Evolutionary conservation across 2,113 vertebrate species (phyloP), one percentile per base, ranked within the genome.

Genomic region (Sigmodon hispidus): DNA sequence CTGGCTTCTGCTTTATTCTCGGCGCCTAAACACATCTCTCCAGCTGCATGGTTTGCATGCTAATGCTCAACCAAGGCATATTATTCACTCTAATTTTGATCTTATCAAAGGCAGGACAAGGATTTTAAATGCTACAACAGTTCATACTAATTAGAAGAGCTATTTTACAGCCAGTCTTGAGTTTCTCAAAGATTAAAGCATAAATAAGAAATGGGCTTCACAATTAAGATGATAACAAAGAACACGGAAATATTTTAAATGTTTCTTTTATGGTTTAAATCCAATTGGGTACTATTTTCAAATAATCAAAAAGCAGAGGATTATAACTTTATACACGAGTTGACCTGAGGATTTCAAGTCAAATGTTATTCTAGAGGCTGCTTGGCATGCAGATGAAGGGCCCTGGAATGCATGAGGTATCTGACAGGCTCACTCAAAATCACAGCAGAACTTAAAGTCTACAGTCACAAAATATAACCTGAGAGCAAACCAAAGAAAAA

Each of bases 1-100:
- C 70, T 86, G 76, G 96, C 94, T 97, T 95, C 97, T 97, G 89
- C 95, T 98, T 97, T 96, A 95, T 96, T 97, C 97, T 96, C 93
- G 84, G 92, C 22, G 89, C 91, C 96, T 96, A 93, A 97, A 96
- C 91, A 92, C 91, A 83, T 94, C 95, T 93, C 93, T 96, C 70
- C 89, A 52, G 73, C 77, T 88, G 67, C 94, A 9, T 65, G 79
- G 87, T 91, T 88, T 92, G 96, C 96, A 96, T 97, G 87, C 65
- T 96, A 96, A 97, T 96, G 67, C 59, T 94, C 45, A 7, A 87
- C 76, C 80, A 89, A 92, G 61, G 77, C 88, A 90, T 94, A 95
- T 94, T 95, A 90, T 91, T 96, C 94, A 92, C 89, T 97, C 91
- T 96, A 80, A 96, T 96, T 97, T 95, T 97, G 89, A 97, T 96